These are phyloP conservation scores for Theocolax elegans DNA, from an alignment of 1,140 invertebrate species.

Conservation along the genomic window DNA sequence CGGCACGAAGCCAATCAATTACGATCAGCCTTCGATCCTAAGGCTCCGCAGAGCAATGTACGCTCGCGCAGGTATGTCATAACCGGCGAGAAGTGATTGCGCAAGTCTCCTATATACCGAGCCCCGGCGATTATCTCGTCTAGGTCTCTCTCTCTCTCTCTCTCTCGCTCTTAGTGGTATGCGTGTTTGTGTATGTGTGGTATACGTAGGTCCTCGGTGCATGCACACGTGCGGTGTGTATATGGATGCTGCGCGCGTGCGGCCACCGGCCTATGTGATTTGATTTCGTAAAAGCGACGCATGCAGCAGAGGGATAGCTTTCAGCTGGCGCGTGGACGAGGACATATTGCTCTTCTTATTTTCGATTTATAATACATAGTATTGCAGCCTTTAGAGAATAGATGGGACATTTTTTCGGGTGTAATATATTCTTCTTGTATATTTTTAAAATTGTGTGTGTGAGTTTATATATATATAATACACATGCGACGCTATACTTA, in stretches of 20 bases:
- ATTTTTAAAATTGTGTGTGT: no score
- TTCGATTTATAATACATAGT: no score
- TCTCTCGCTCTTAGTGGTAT: background rate
- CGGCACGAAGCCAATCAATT: background rate
- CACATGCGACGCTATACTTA: no score
- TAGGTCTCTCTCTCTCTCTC: constrained; percentile 1
- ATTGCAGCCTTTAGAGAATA: no score
- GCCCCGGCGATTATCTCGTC: constrained; percentile 13
- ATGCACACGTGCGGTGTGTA: background rate
- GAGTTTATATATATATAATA: no score
- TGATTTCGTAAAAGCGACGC: no score
- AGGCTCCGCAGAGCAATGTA: background rate
- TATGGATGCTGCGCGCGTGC: background rate
- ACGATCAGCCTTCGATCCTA: background rate
- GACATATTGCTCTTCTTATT: no score
- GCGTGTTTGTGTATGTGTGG: background rate
- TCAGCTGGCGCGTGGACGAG: no score
- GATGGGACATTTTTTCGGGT: no score
- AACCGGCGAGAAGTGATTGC: constrained; percentile 1
- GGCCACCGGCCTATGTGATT: background rate
- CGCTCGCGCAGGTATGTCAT: constrained; percentile 11
- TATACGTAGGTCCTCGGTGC: background rate
- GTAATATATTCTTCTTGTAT: no score
- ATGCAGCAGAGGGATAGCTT: no score
- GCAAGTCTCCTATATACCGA: no score